Evolutionary conservation across 2,113 vertebrate species (phyloP), one percentile per base, ranked within the genome.

Genomic region (Oostethus manadensis): DNA sequence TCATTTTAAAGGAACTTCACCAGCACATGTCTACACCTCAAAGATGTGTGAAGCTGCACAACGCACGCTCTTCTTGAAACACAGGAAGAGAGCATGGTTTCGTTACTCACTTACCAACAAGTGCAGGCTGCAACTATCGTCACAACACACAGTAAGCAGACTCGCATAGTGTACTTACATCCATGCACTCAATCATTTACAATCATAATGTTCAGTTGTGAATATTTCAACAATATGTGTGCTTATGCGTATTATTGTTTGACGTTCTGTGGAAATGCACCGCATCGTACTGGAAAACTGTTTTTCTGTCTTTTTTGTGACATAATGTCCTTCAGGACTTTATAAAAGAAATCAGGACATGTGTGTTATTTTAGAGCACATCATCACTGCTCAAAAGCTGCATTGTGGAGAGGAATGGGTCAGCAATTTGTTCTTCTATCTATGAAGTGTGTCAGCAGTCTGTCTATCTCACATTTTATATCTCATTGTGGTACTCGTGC

Each of bases 371-470:
- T 57, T 13, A 33, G 1, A 48, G 22, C 5, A 20, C 47, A 58
- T 40, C 15, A 13, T 3, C 21, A 1, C 14, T 23, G 29, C n/a
- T n/a, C 14, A 45, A 16, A n/a, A 20, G 18, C 55, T 18, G 10
- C 10, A 48, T 1, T 47, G 18, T 21, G 1, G 51, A 16, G 26
- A 56, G 9, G 59, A 62, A 40, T 48, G 23, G n/a, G 21, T 77
- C 43, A 21, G 2, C 21, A 44, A 14, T 56, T 65, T 49, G 26
- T 62, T 71, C n/a, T 42, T 21, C 16, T 51, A 20, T 38, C 11
- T 62, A 29, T 78, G 62, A 29, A 62, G 51, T 64, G 22, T 61
- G 45, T 73, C 56, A 62, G 45, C 21, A 20, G 10, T 60, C 58
- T 20, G n/a, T 1, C 33, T 45, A 9, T 60, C 60, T 17, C 29